These are phyloP conservation scores for Hylaeus volcanicus DNA, from an alignment of 1,140 invertebrate genomes.

Conservation along the genomic window DNA sequence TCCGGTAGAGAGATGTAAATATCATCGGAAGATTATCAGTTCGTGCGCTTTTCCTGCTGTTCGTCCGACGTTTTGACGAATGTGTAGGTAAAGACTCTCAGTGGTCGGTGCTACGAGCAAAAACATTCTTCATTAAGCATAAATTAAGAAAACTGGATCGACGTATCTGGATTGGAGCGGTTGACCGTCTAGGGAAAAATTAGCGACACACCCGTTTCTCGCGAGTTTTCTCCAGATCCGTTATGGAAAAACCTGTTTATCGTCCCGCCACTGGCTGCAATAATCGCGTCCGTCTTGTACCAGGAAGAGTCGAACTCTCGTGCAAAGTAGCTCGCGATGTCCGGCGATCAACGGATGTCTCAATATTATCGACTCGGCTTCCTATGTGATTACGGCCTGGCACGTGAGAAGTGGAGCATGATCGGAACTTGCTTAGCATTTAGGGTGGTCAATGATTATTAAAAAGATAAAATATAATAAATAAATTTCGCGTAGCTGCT, in stretches of 20 bases:
- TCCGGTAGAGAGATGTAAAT: no score
- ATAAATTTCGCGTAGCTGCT: no score
- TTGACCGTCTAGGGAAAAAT: slow-evolving; percentile 20
- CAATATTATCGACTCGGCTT: slow-evolving; percentile 27
- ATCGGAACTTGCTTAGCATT: no score
- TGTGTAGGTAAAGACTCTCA: no score
- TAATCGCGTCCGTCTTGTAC: slow-evolving; percentile 17
- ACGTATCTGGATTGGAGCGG: slow-evolving; percentile 16
- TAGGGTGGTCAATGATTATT: no score
- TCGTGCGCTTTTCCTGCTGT: no score
- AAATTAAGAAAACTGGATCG: no score
- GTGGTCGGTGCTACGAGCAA: no score
- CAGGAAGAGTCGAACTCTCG: neutral
- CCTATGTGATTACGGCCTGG: slow-evolving; percentile 31
- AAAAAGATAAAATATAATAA: no score
- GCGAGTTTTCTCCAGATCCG: neutral
- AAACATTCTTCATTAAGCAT: no score
- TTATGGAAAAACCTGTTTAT: slow-evolving; percentile 31
- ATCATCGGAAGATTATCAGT: no score
- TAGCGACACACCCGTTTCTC: neutral
- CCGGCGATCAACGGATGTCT: slow-evolving; percentile 22
- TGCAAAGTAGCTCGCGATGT: neutral
- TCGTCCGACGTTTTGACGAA: no score
- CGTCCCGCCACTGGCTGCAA: neutral
- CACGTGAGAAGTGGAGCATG: slow-evolving; percentile 14